Percentiles rank a stretch among this genome's conserved stretches.
These are phyloP conservation scores for Caenorhabditis sp. DNA, from an alignment of 2,888 invertebrate genomes.

Conservation along the genomic window DNA sequence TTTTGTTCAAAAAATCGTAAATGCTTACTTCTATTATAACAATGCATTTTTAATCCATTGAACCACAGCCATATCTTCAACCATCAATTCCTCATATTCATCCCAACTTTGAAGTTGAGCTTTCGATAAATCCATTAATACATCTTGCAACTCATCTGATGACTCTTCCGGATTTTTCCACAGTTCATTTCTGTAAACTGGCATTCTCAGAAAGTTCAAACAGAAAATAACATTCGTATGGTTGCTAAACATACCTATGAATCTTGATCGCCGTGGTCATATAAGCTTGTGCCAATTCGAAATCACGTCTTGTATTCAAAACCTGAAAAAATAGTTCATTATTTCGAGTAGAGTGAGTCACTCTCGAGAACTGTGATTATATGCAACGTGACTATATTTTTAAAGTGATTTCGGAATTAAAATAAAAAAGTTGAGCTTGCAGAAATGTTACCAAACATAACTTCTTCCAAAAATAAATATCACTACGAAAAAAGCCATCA, in stretches of 20 bases:
- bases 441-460: too few relatives aligned
- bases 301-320: slow-evolving; percentile 82
- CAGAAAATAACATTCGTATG: neutral
- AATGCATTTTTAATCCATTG: slow-evolving; percentile 62
- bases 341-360: neutral
- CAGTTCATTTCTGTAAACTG: slow-evolving; percentile 3
- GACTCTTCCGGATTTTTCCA: slow-evolving; percentile 12
- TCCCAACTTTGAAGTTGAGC: slow-evolving; percentile 27
- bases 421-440: too few relatives aligned
- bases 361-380: too few relatives aligned
- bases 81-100: slow-evolving; percentile 34
- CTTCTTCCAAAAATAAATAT: too few relatives aligned
- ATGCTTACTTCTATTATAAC: too few relatives aligned
- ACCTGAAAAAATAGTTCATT: slow-evolving; percentile 75
- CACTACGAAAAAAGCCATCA: too few relatives aligned
- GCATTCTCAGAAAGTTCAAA: neutral
- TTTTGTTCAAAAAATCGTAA: too few relatives aligned
- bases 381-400: too few relatives aligned
- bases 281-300: slow-evolving; percentile 89
- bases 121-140: slow-evolving; percentile 22
- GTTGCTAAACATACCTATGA: slow-evolving; percentile 42
- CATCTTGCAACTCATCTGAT: slow-evolving; percentile 12
- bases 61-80: slow-evolving; percentile 51
- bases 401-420: too few relatives aligned
- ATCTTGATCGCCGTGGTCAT: slow-evolving; percentile 86